A percentile compares a stretch with the other conserved stretches of the same genome.
Evolutionary conservation across 2,113 vertebrate species (phyloP).

Genomic region (Barbus barbus): DNA sequence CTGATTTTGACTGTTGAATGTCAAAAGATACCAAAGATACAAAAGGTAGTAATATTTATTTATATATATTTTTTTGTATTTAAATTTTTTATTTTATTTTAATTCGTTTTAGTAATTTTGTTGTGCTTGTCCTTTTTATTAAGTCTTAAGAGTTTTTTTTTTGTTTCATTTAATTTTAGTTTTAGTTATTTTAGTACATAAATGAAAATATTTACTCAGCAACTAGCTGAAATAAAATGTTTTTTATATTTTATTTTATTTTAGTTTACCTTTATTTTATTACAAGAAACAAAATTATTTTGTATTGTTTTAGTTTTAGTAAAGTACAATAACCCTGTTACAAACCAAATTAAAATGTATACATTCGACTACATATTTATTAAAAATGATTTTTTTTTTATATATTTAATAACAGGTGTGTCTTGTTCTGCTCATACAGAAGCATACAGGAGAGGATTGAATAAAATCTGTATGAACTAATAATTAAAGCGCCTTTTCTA

Average conservation of each 20-base stretch:
- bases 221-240: not conserved
- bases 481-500: not conserved
- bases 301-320: not conserved
- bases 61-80: not conserved
- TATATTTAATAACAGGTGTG: not conserved
- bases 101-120: not conserved
- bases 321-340: not conserved
- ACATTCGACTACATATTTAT: not conserved
- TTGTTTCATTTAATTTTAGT: not conserved
- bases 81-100: not conserved
- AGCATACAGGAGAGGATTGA: not conserved
- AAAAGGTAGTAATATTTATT: not conserved
- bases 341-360: not conserved
- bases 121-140: not conserved
- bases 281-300: not conserved
- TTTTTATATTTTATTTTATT: not conserved
- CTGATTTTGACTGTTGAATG: not conserved
- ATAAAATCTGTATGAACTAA: not conserved
- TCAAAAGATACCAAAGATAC: not conserved
- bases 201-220: not conserved
- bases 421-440: not conserved
- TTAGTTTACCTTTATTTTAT: too few species aligned
- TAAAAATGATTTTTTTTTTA: not conserved
- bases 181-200: not conserved
- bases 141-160: not conserved